Evolutionary conservation across 2,888 invertebrate genomes (phyloP), one percentile per base, ranked within the genome.

Genomic region (Lasioglossum malachurum): DNA sequence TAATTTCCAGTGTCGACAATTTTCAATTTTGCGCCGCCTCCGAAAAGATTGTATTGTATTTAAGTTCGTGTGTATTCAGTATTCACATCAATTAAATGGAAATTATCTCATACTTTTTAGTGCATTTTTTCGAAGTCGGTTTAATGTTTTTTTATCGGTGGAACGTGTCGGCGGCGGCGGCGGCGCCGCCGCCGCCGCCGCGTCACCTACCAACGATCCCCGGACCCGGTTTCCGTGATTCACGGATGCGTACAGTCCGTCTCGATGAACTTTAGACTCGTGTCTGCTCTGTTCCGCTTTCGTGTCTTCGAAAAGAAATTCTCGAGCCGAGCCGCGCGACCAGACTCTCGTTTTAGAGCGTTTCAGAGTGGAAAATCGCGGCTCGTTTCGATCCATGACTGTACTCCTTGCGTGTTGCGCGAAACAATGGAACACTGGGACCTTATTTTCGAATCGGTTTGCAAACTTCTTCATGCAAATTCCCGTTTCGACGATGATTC

Each of bases 181-280:
- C n/a, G n/a, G n/a, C n/a, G n/a, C n/a, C n/a, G n/a, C n/a, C n/a
- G n/a, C n/a, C n/a, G n/a, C n/a, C n/a, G 41, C n/a, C 41, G 79
- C 76, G 86, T 80, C 86, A 83, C 75, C 79, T 84, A 87, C 83
- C 75, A 88, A 84, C 75, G 78, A 82, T 49, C 67, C 73, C 35
- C 60, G 80, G 75, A 82, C 80, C 57, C 72, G 73, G 83, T 88
- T 86, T 86, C 81, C 81, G 82, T 81, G 81, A 89, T 88, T 82
- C 87, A 87, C 73, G 75, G 69, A 57, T 77, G 49, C 23, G 77
- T 71, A 72, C 67, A 71, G 67, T 75, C 74, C 27, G 74, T 86
- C 88, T 80, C 31, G 49, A 69, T 81, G 87, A 84, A 88, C 87
- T 88, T 90, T 84, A 87, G 83, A 87, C 87, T 67, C 44, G 87